Conservation (phyloP, 2,888 invertebrate species). For the Drosophila colorata region DNA sequence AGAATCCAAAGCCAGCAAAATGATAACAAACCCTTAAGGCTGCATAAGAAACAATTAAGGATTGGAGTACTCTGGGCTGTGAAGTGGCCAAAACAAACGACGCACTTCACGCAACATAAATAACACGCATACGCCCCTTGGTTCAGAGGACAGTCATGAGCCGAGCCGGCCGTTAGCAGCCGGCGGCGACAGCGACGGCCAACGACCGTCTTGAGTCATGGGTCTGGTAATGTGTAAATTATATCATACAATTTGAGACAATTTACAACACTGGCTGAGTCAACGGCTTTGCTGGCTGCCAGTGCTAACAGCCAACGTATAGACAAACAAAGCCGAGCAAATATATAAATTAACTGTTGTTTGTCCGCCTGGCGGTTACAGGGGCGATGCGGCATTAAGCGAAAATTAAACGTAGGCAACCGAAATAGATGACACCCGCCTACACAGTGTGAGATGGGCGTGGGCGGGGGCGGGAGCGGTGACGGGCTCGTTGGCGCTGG, state of each 20-base stretch:
- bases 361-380: constrained; percentile 24
- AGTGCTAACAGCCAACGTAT: constrained; percentile 54
- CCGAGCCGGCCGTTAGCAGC: constrained; percentile 28
- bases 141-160: constrained; percentile 56
- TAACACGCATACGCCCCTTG: constrained; percentile 79
- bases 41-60: constrained; percentile 77
- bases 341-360: constrained; percentile 79
- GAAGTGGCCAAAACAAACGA: constrained; percentile 76
- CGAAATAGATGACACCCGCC: constrained; percentile 42
- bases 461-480: not conserved
- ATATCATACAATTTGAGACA: constrained; percentile 78
- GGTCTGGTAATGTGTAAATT: constrained; percentile 81
- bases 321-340: constrained; percentile 60
- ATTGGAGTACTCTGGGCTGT: constrained; percentile 58
- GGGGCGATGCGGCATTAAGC: constrained; percentile 29
- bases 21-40: constrained; percentile 48
- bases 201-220: constrained; percentile 73
- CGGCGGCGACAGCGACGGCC: constrained; percentile 24
- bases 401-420: constrained; percentile 66
- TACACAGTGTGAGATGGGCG: constrained; percentile 1
- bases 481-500: not conserved
- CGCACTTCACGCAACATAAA: constrained; percentile 76
- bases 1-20: constrained; percentile 20
- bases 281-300: constrained; percentile 47
- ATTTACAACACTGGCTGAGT: constrained; percentile 71